These are phyloP conservation scores for Poeciliopsis paucimaculata DNA, from an alignment of 2,797 vertebrate genomes.

Conservation along the genomic window DNA sequence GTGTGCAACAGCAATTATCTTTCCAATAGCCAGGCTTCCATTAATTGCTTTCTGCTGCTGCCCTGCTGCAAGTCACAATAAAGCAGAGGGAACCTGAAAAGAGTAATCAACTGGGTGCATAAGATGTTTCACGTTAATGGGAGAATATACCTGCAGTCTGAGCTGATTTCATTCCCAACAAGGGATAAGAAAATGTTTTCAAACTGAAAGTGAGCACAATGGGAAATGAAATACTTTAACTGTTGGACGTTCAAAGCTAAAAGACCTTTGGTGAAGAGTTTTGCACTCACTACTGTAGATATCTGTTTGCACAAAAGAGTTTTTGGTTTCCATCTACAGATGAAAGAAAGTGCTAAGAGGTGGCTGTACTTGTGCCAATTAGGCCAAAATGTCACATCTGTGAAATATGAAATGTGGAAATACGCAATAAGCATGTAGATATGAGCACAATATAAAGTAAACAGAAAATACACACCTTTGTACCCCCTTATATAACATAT, in stretches of 20 bases:
- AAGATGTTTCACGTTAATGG: slow-evolving; percentile 18
- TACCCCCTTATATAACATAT: neutral
- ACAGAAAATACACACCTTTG: neutral
- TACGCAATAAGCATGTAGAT: neutral
- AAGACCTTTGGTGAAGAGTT: neutral
- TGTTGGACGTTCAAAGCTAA: neutral
- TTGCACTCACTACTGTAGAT: neutral
- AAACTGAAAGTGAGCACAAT: slow-evolving; percentile 11
- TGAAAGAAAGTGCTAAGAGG: neutral
- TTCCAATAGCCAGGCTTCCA: slow-evolving; percentile 43
- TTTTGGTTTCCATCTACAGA: neutral
- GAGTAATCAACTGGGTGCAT: neutral
- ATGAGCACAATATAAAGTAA: neutral
- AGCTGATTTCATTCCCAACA: slow-evolving; percentile 18
- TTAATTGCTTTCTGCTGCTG: slow-evolving; percentile 36
- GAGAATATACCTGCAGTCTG: slow-evolving; percentile 8
- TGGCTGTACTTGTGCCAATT: neutral
- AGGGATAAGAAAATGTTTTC: slow-evolving; percentile 2
- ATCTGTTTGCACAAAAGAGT: neutral
- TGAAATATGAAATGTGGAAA: neutral
- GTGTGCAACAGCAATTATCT: slow-evolving; percentile 40
- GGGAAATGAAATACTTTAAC: neutral
- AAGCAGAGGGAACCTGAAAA: slow-evolving; percentile 5
- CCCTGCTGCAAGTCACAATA: slow-evolving; percentile 22
- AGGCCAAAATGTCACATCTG: neutral